Base-by-base conservation (phyloP, 2,888 invertebrate genomes). In the Sinopyrophorus schimmeli region DNA sequence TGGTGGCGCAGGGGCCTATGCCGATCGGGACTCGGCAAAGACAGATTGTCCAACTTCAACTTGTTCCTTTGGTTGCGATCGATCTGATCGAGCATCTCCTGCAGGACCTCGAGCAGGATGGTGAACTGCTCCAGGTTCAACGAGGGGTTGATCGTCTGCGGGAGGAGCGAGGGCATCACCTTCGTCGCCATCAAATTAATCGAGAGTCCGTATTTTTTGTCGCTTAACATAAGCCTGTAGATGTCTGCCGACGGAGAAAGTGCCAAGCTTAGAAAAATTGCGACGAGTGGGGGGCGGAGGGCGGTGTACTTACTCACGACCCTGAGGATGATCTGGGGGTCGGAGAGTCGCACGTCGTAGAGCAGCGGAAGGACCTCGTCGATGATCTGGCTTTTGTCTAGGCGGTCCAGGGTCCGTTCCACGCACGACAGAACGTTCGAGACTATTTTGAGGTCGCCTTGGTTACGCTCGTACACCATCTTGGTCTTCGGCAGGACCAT, bases 161-260 rank as follows among this genome's bases (percentile, higher is more conserved):
- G 96, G 47, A 94, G 84, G 40, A 97, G 79, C 7, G 90, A 83
- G 4, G 96, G 97, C 82, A 97, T 89, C 65, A 95, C 92, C 68
- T 90, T 86, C 6, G 91, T 92, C 4, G 96, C 96, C 86, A 97
- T 90, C 63, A 94, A 79, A 69, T 87, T 92, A 32, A 93, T 86
- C 2, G 90, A 89, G 59, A 97, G 76, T 24, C 92, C 94, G 73
- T 90, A 95, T 68, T 87, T 90, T 73, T 89, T 89, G 74, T 96
- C 94, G 69, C 84, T 82, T 61, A 96, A 78, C 86, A 96, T 87
- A 66, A 89, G 80, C 66, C 89, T 86, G 77, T 95, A 96, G 67
- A 96, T 91, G 74, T 88, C 96, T 96, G 79, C 27, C n/a, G n/a
- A n/a, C n/a, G n/a, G n/a, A n/a, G n/a, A n/a, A n/a, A n/a, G n/a